phyloP scores from a whole-genome alignment of 2,888 invertebrate species.

The Drosophila quinaria region DNA sequence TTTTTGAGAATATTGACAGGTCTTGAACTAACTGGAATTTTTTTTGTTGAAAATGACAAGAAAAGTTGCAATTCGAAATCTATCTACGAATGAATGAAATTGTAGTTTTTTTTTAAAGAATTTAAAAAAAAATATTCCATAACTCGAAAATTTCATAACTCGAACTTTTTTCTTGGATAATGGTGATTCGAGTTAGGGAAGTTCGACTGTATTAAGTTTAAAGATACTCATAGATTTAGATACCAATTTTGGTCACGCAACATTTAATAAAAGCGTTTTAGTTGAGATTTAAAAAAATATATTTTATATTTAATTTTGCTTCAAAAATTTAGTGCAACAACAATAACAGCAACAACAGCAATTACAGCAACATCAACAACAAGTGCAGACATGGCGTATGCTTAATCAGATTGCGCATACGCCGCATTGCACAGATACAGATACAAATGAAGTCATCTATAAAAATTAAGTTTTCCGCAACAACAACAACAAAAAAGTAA shows the following conservation, averaged over 20 bases:
- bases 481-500: constrained; percentile 27
- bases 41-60: no score
- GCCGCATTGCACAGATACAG: constrained; percentile 44
- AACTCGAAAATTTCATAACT: no score
- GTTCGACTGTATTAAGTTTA: no score
- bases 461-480: constrained; percentile 62
- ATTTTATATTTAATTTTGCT: background rate
- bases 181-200: no score
- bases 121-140: no score
- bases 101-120: no score
- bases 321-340: background rate
- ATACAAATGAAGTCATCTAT: constrained; percentile 64
- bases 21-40: no score
- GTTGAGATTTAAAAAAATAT: background rate
- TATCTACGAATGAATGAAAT: no score
- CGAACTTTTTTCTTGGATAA: no score
- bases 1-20: no score
- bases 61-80: no score
- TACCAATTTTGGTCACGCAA: background rate
- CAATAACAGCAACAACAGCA: background rate
- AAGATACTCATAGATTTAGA: background rate
- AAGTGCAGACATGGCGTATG: constrained; percentile 21
- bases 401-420: constrained; percentile 56
- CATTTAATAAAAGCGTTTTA: constrained; percentile 12
- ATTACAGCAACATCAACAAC: background rate